Evolutionary conservation across 1,140 invertebrate genomes (phyloP).

Genomic region (Scaptomyza montana): DNA sequence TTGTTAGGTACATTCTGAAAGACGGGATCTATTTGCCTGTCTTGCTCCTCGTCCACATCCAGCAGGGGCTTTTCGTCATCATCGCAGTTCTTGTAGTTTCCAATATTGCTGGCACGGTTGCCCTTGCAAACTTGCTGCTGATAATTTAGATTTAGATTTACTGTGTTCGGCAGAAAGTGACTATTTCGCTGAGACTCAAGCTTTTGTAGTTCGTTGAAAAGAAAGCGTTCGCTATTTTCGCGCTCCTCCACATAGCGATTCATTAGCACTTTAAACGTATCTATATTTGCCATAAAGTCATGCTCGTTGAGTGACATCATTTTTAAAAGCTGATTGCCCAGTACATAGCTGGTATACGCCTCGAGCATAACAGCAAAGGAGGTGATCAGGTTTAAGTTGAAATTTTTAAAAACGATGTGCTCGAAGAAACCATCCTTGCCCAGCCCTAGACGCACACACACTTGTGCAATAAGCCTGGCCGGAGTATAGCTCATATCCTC

Average conservation of each 20-base stretch:
- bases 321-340: conserved; percentile 73
- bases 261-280: conserved; percentile 64
- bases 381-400: conserved; percentile 50
- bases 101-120: conserved; percentile 77
- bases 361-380: conserved; percentile 74
- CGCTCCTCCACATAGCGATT: conserved; percentile 68
- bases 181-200: conserved; percentile 63
- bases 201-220: conserved; percentile 65
- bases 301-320: conserved; percentile 72
- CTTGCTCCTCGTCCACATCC: conserved; percentile 59
- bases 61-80: conserved; percentile 57
- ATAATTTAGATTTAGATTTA: conserved; percentile 65
- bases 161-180: conserved; percentile 51
- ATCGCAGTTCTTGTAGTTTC: conserved; percentile 75
- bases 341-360: conserved; percentile 73
- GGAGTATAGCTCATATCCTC: conserved; percentile 59
- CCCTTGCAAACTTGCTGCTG: conserved; percentile 76
- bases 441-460: conserved; percentile 60
- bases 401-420: conserved; percentile 63
- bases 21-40: conserved; percentile 70
- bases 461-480: conserved; percentile 69
- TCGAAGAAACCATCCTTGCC: conserved; percentile 70
- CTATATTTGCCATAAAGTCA: conserved; percentile 57
- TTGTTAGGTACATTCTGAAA: conserved; percentile 80
- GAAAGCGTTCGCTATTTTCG: conserved; percentile 66